Percentiles rank a stretch among this genome's conserved stretches.
Evolutionary conservation across 2,797 vertebrate species (phyloP).

Genomic region (Spondyliosoma cantharus): DNA sequence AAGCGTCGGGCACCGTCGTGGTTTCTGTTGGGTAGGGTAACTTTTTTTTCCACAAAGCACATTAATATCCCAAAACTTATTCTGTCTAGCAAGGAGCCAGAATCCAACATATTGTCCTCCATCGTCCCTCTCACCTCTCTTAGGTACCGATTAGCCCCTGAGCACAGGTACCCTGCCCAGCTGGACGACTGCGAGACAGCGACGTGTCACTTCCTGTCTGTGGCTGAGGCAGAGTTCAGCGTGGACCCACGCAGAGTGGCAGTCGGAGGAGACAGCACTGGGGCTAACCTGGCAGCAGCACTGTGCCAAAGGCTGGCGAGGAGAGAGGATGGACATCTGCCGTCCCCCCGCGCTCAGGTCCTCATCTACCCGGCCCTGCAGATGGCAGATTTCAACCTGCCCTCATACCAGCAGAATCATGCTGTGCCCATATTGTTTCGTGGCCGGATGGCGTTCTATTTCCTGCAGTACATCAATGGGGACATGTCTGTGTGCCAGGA

Average conservation of each 20-base stretch:
- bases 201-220: slow-evolving; percentile 86
- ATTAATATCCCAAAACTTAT: slow-evolving; percentile 7
- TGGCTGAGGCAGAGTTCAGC: slow-evolving; percentile 79
- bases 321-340: slow-evolving; percentile 76
- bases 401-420: slow-evolving; percentile 88
- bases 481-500: slow-evolving; percentile 61
- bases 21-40: slow-evolving; percentile 86
- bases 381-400: slow-evolving; percentile 86
- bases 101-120: slow-evolving; percentile 37
- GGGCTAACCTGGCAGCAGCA: slow-evolving; percentile 82
- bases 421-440: slow-evolving; percentile 82
- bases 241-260: slow-evolving; percentile 84
- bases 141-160: slow-evolving; percentile 86
- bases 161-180: slow-evolving; percentile 82
- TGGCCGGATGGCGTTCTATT: slow-evolving; percentile 70
- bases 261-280: slow-evolving; percentile 87
- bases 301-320: slow-evolving; percentile 84
- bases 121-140: slow-evolving; percentile 38
- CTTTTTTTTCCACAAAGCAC: slow-evolving; percentile 17
- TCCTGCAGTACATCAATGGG: slow-evolving; percentile 78
- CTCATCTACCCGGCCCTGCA: slow-evolving; percentile 88
- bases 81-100: slow-evolving; percentile 10
- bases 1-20: slow-evolving; percentile 83
- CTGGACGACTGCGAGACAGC: slow-evolving; percentile 84
- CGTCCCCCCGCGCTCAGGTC: slow-evolving; percentile 87